These are phyloP conservation scores for Pseudanteris insignis DNA, from an alignment of 2,888 invertebrate genomes.

Conservation along the genomic window DNA sequence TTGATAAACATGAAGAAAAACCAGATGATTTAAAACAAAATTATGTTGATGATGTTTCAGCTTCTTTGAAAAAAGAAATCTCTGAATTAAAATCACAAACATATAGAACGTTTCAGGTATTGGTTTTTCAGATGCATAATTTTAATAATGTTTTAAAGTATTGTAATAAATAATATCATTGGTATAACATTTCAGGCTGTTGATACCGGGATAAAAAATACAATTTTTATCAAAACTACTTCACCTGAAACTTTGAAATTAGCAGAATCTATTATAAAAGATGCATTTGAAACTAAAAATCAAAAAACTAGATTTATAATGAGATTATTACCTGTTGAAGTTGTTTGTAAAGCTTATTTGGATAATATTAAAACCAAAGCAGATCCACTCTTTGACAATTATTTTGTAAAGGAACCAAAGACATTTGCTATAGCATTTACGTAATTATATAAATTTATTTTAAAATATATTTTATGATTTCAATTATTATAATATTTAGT, in stretches of 20 bases:
- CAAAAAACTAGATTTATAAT: constrained; percentile 81
- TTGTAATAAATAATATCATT: constrained; percentile 1
- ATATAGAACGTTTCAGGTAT: constrained; percentile 63
- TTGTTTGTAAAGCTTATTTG: constrained; percentile 78
- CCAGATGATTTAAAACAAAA: no score
- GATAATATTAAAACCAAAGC: constrained; percentile 78
- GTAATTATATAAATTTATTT: constrained; percentile 53
- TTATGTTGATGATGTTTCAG: constrained; percentile 69
- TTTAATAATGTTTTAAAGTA: no score
- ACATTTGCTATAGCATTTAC: constrained; percentile 83
- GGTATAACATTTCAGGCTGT: constrained; percentile 70
- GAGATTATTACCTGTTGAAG: constrained; percentile 82
- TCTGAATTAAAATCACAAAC: constrained; percentile 70
- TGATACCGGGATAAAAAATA: constrained; percentile 84
- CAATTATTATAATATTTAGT: no score
- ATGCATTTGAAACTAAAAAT: constrained; percentile 74
- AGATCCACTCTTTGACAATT: constrained; percentile 75
- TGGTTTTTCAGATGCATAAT: not conserved
- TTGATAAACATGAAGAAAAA: constrained; percentile 60
- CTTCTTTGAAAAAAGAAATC: constrained; percentile 71
- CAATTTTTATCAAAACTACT: constrained; percentile 85
- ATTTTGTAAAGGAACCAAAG: constrained; percentile 77
- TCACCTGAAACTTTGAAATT: constrained; percentile 79
- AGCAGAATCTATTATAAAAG: constrained; percentile 76
- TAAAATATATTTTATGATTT: no score